Evolutionary conservation across 2,797 vertebrate species (phyloP), one percentile per base, ranked within the genome.

Genomic region (Uromys caudimaculatus): DNA sequence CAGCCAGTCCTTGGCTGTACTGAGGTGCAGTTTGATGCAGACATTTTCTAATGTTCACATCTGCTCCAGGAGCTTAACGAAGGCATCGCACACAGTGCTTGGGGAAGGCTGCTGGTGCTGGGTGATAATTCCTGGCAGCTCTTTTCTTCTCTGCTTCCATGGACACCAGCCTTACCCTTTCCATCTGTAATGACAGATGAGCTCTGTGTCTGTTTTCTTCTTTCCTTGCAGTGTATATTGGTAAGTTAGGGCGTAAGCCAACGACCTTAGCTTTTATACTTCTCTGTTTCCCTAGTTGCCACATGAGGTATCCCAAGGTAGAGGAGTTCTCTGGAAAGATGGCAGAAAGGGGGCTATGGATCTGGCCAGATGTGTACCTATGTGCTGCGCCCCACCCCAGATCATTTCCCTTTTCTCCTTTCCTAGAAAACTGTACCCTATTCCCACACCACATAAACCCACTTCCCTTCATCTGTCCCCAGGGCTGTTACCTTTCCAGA

Each of bases 11-110:
- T 88, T 91, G 76, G 67, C 83, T 89, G 83, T 77, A 76, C 47
- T 54, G n/a, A 71, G 77, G 41, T 94, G 47, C 29, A 73, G 41
- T 97, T 95, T 97, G 93, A 91, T 95, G 90, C 78, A 93, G 95
- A 89, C 92, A n/a, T 97, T 86, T 86, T 76, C 35, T 89, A 94
- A 90, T 93, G 64, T 81, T 95, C 91, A 86, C 90, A 93, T 96
- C 77, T 94, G 76, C 84, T 27, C 90, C 47, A 50, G 96, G 87
- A 83, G 38, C 88, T 89, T 90, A 67, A 77, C 35, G 71, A 58
- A 94, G 93, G 91, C n/a, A 75, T 93, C 90, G n/a, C 64, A 84
- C 93, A 87, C 84, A 73, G 91, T 81, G 84, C 52, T 52, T 91
- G n/a, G 27, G 56, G 44, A 93, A 90, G 69, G 21, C 76, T 10